Evolutionary conservation across 2,888 invertebrate species (phyloP), one percentile per base, ranked within the genome.

Genomic region (Penaeus monodon): DNA sequence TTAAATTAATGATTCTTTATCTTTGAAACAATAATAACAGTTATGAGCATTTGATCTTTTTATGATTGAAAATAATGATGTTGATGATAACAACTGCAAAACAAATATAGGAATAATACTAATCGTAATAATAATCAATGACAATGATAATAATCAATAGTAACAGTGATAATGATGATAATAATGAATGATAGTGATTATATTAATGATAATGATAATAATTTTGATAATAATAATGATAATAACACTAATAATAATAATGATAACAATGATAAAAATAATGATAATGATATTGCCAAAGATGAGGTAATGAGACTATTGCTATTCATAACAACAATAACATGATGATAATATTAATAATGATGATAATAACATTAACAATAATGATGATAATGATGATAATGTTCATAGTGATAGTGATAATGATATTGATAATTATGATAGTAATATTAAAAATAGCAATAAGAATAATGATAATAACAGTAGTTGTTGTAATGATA

Each of bases 401-500:
- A 24, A 17, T 70, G 17, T 1, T 6, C 3, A 70, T n/a, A 70
- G 17, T 1, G 17, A 70, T 70, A 70, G n/a, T 70, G 29, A 70
- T 70, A n/a, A 70, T 70, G 20, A 70, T 24, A 22, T 20, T 70
- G 14, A 70, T 70, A 24, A 70, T 70, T 20, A 70, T 70, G 2
- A 24, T n/a, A 17, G 2, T 70, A 17, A 17, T 70, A 70, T 3
- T 70, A 70, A 20, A 12, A 24, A n/a, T 70, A 70, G 8, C 8
- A 22, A 68, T 24, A 68, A 70, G n/a, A 70, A 70, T 70, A 24
- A 70, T 70, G 20, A 70, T 24, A 70, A n/a, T 70, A 70, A 70
- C n/a, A 70, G n/a, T 70, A 24, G 2, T 70, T n/a, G 2, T 70
- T n/a, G 1, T 24, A 0, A 24, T 70, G 0, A 70, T 70, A 70